Conservation (phyloP, 2,797 vertebrate species). For the Chelon labrosus region DNA sequence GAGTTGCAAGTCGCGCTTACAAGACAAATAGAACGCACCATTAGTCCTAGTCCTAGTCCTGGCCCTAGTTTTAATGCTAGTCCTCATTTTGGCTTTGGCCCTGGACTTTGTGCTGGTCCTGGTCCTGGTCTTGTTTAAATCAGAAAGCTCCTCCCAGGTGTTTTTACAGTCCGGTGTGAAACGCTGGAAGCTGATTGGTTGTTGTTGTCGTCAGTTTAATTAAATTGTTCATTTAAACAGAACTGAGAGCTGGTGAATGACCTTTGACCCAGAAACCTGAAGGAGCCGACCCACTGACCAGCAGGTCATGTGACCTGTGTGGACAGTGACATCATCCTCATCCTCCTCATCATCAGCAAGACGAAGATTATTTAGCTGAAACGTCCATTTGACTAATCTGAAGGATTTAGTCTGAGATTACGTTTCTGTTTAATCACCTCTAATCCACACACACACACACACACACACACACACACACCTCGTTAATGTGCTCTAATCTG, state of each 20-base stretch:
- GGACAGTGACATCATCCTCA: constrained; percentile 30
- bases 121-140: too few species aligned
- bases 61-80: too few species aligned
- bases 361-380: constrained; percentile 66
- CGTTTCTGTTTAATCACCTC: constrained; percentile 76
- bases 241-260: neutral
- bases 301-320: constrained; percentile 25
- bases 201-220: too few species aligned
- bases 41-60: too few species aligned
- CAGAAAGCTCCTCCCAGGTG: too few species aligned
- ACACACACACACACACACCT: constrained; percentile 14
- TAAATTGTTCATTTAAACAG: too few species aligned
- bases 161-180: too few species aligned
- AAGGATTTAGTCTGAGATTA: constrained; percentile 71
- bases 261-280: constrained; percentile 3
- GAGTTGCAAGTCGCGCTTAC: too few species aligned
- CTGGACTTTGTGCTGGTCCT: too few species aligned
- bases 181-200: neutral
- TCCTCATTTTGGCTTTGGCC: too few species aligned
- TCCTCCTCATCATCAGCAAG: constrained; percentile 25
- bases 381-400: constrained; percentile 69
- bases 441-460: constrained; percentile 61
- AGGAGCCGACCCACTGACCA: neutral
- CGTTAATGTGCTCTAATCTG: constrained; percentile 54
- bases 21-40: too few species aligned